phyloP scores from a whole-genome alignment of 2,888 invertebrate species.

The Spisula subtruncata region DNA sequence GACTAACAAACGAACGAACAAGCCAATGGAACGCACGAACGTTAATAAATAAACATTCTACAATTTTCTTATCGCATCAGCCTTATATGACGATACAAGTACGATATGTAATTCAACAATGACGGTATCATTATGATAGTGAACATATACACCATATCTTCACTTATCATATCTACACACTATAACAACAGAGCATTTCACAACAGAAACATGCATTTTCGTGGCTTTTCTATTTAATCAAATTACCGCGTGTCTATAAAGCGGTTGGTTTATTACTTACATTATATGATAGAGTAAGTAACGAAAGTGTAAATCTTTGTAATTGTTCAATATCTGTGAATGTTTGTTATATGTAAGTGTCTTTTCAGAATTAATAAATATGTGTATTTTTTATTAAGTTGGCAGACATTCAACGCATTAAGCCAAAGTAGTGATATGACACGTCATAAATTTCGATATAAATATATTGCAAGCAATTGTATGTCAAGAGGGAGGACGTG shows the following conservation, averaged over 20 bases:
- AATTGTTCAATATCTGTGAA: not conserved
- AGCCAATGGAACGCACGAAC: no score
- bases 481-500: not conserved
- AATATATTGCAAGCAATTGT: not conserved
- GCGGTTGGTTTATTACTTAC: not conserved
- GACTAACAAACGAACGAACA: no score
- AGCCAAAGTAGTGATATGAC: not conserved
- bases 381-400: not conserved
- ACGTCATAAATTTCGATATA: not conserved
- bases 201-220: not conserved
- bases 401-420: not conserved
- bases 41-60: not conserved
- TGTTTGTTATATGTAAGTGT: not conserved
- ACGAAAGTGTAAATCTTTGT: constrained; percentile 8
- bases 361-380: not conserved
- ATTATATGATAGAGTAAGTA: not conserved
- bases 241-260: constrained; percentile 2
- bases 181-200: not conserved
- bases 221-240: not conserved
- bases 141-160: not conserved
- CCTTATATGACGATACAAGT: not conserved
- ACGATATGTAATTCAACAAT: not conserved
- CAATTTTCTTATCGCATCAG: not conserved
- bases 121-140: not conserved
- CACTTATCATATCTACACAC: not conserved